Conservation (phyloP, 2,797 vertebrate species). For the Pyrocephalus nanus region DNA sequence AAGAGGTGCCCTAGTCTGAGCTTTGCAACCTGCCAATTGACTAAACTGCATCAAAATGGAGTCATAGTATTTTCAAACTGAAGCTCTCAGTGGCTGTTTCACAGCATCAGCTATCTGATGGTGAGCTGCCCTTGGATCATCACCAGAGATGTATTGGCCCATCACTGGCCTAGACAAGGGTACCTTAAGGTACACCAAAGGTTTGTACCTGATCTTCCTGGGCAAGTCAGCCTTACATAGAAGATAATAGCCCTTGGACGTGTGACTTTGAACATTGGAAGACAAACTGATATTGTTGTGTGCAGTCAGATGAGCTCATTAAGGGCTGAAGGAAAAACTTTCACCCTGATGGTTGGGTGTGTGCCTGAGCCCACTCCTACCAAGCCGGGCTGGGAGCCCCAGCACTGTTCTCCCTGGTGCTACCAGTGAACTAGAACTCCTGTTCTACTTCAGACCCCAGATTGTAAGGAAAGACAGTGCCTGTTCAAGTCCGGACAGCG, state of each 20-base stretch:
- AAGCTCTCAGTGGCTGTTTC: not conserved
- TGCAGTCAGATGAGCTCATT: not conserved
- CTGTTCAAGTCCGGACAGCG: not conserved
- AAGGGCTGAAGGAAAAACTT: not conserved
- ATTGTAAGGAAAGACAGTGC: not conserved
- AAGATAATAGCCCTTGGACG: not conserved
- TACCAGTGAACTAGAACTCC: not conserved
- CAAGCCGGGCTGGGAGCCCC: not conserved
- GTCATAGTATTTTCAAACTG: not conserved
- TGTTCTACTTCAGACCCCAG: not conserved
- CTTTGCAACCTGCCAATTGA: not conserved
- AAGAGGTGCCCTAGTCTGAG: not conserved
- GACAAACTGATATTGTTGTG: not conserved
- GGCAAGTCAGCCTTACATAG: not conserved
- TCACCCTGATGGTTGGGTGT: accelerated
- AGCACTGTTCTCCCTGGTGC: not conserved
- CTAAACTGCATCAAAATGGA: not conserved
- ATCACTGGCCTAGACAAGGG: not conserved
- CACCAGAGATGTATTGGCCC: not conserved
- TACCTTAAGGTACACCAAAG: not conserved
- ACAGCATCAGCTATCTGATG: not conserved
- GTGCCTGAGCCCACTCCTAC: not conserved
- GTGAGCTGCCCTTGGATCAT: not conserved
- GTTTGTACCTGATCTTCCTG: not conserved
- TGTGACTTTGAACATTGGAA: not conserved